These are phyloP conservation scores for Nemapogon koenigi DNA, from an alignment of 2,888 invertebrate species.

Conservation along the genomic window DNA sequence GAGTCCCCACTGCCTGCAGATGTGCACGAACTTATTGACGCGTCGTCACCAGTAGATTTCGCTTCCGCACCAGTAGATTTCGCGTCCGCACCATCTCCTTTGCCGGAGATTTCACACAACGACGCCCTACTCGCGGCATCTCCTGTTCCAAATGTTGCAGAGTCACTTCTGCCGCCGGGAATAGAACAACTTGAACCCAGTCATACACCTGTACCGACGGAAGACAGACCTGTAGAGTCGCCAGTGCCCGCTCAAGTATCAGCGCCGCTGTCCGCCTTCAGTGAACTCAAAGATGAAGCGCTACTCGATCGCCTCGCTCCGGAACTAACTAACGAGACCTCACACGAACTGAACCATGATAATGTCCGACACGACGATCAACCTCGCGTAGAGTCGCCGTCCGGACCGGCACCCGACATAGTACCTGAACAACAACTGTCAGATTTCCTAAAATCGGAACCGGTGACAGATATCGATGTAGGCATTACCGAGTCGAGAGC, in stretches of 20 bases:
- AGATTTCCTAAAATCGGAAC: slow-evolving; percentile 25
- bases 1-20: slow-evolving; percentile 21
- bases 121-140: slow-evolving; percentile 10
- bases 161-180: neutral
- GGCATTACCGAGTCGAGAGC: slow-evolving; percentile 46
- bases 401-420: slow-evolving; percentile 40
- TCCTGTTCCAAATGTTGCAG: slow-evolving; percentile 11
- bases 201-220: neutral
- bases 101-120: slow-evolving; percentile 20
- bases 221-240: slow-evolving; percentile 12
- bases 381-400: slow-evolving; percentile 7
- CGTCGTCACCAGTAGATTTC: slow-evolving; percentile 20
- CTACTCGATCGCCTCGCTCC: neutral
- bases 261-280: too few relatives aligned
- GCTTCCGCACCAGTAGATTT: slow-evolving; percentile 20
- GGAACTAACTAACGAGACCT: neutral
- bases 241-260: slow-evolving; percentile 7
- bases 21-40: slow-evolving; percentile 22
- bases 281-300: neutral
- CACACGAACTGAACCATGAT: slow-evolving; percentile 9
- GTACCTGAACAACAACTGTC: slow-evolving; percentile 31
- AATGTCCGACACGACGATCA: slow-evolving; percentile 13
- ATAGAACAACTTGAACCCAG: too few relatives aligned
- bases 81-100: slow-evolving; percentile 24
- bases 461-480: slow-evolving; percentile 47